Conservation (phyloP, 2,888 invertebrate genomes). For the Diachrysia chrysitis region DNA sequence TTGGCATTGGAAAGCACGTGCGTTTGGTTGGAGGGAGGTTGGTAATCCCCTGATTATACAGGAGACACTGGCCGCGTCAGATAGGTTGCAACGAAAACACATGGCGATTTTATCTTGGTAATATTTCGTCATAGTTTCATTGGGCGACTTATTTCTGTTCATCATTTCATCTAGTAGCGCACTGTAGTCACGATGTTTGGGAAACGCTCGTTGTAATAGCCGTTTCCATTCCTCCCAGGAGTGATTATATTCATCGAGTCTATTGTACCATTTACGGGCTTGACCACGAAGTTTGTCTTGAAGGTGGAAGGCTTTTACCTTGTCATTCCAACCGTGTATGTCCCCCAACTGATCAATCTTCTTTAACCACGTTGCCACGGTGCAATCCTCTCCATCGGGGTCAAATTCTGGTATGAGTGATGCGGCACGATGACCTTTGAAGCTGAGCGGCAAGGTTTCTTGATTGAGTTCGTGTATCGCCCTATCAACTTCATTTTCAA, state of each 20-base stretch:
- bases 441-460: neutral
- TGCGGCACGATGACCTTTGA: neutral
- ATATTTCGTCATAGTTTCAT: constrained; percentile 1
- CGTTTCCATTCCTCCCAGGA: constrained; percentile 59
- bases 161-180: neutral
- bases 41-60: constrained; percentile 8
- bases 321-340: neutral
- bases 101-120: neutral
- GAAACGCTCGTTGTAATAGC: constrained; percentile 56
- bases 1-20: constrained; percentile 6
- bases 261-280: constrained; percentile 53
- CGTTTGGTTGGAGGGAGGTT: neutral
- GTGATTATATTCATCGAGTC: constrained; percentile 56
- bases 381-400: constrained; percentile 1
- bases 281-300: constrained; percentile 57
- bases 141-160: neutral
- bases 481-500: neutral
- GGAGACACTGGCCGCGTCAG: neutral
- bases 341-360: constrained; percentile 5
- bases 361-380: neutral
- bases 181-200: constrained; percentile 51
- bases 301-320: constrained; percentile 45
- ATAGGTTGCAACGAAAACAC: neutral
- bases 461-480: constrained; percentile 3
- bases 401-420: neutral